Base-by-base conservation (phyloP, 2,113 vertebrate genomes). In the Chaenocephalus aceratus region DNA sequence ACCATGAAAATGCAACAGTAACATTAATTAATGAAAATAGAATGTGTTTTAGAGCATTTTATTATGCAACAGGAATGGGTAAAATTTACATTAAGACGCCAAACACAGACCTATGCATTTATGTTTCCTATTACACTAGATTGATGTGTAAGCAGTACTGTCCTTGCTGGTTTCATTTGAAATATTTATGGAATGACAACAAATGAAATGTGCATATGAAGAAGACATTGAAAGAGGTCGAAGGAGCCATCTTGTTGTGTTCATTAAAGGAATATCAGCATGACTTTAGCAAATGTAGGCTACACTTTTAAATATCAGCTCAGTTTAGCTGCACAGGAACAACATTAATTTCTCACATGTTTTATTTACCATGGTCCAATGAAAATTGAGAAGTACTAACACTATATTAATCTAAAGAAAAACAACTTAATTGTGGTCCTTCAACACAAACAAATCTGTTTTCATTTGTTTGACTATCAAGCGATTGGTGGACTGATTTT, bases 101-200 rank as follows among this genome's bases (percentile, higher is more conserved):
- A 14, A 30, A 30, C 30, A 46, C 6, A 65, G 23, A 51, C 44
- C 18, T 64, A 66, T 57, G 74, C 15, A 72, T 13, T 11, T 49
- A 70, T n/a, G 15, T 45, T 1, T 4, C 44, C 11, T 45, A 71
- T 60, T 58, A 54, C 59, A 71, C 9, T 52, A 36, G 62, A 65
- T 5, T 58, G 71, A 76, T 61, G 63, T 5, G 62, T 41, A 12
- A 45, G 16, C 4, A 23, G n/a, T 15, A 12, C 3, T 4, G 6
- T 61, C 63, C 60, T 46, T 85, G 66, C 63, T 54, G n/a, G 3
- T 8, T 3, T 46, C 11, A 44, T 52, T 18, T 56, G 11, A 67
- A 63, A 48, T 41, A 45, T 18, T 74, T 68, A 48, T 62, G 75
- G 72, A 88, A 81, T 66, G 72, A 30, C 56, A 53, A 48, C 34